Base-by-base conservation (phyloP, 2,113 vertebrate genomes). In the Brienomyrus brachyistius region DNA sequence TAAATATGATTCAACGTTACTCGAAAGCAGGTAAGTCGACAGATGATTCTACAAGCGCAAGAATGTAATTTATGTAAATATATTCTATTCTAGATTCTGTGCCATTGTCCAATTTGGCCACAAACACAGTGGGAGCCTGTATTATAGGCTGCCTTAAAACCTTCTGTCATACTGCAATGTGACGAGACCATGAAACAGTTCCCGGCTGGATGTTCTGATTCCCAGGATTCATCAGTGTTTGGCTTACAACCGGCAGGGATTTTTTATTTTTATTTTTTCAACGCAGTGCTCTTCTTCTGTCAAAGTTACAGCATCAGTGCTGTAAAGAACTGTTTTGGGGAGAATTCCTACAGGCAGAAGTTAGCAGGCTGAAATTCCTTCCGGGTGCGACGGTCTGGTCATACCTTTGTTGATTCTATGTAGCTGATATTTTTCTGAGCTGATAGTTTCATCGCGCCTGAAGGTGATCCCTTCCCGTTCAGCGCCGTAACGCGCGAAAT, bases 401-500 rank as follows among this genome's bases (percentile, higher is more conserved):
- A 9, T 8, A 27, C 88, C 45, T 88, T 86, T 31, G n/a, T 88
- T 56, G 15, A 84, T 84, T 23, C 56, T 10, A 11, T 50, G 45
- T 56, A 23, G 19, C 43, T 89, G 5, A 62, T 50, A n/a, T 31
- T 84, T 66, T 88, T 90, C 50, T 10, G 1, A 88, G 86, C 19
- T 84, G 85, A 80, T 86, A 88, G 89, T 84, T 89, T 91, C 91
- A 83, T 70, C 50, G 23, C 27, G 17, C 90, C 84, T 91, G 89
- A 27, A 10, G 1, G 87, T 89, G 89, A 43, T 59, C 45, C 70
- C 91, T 56, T 90, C 70, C 2, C 35, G 50, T 59, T 66, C 91
- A 87, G 87, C 0, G 91, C 91, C 88, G 89, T 90, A 87, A 91
- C 88, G 91, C 90, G 88, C 90, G 92, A 74, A 88, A 83, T 90